phyloP scores from a whole-genome alignment of 2,113 vertebrate species.

The Arizona elegans region DNA sequence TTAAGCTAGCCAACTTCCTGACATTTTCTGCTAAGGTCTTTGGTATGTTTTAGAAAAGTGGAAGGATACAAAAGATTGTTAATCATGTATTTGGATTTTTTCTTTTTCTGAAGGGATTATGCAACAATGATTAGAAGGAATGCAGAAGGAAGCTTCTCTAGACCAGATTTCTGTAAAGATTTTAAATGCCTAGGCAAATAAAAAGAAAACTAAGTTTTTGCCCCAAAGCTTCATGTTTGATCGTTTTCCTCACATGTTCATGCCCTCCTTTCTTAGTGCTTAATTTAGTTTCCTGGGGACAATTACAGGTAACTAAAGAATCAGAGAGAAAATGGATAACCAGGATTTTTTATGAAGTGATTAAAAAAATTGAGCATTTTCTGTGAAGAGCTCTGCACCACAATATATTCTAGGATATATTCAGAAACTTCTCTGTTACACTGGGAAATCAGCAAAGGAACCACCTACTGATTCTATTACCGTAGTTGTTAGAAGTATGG shows the following conservation, averaged over 20 bases:
- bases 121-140: constrained; percentile 43
- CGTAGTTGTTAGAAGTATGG: constrained; percentile 3
- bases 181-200: background rate
- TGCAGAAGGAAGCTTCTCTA: background rate
- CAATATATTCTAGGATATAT: constrained; percentile 44
- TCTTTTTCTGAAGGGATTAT: constrained; percentile 33
- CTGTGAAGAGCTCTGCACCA: constrained; percentile 36
- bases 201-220: background rate
- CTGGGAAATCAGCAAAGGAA: constrained; percentile 50
- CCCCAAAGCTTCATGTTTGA: constrained; percentile 31
- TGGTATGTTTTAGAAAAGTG: constrained; percentile 54
- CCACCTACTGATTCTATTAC: constrained; percentile 23
- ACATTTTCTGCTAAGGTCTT: constrained; percentile 55
- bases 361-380: constrained; percentile 33
- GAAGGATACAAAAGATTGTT: constrained; percentile 39
- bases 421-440: constrained; percentile 36
- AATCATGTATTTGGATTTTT: background rate
- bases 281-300: constrained; percentile 57
- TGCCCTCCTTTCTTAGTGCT: constrained; percentile 34
- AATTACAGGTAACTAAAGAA: constrained; percentile 38
- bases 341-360: background rate
- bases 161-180: constrained; percentile 30
- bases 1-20: constrained; percentile 22
- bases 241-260: constrained; percentile 31
- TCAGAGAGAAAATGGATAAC: constrained; percentile 29